Evolutionary conservation across 2,113 vertebrate genomes (phyloP), one percentile per base, ranked within the genome.

Genomic region (Symphodus melops): DNA sequence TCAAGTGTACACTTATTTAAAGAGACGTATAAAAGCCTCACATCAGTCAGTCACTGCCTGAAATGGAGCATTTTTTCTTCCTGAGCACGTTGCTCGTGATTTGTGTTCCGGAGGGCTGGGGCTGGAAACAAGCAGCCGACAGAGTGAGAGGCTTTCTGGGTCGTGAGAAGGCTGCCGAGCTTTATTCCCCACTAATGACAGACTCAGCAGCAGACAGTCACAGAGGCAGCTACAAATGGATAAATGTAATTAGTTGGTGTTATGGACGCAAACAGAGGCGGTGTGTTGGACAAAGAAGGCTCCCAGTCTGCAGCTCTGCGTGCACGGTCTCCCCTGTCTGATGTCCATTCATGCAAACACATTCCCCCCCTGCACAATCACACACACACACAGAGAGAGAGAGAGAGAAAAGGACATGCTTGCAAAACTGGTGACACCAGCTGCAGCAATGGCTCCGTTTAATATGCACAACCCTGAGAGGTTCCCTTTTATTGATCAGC

Each of bases 281-380:
- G 64, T 42, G 56, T 46, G 21, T 36, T 46, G 85, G 85, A 91
- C 90, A 91, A 89, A 90, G 86, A 78, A 78, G 72, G 64, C 52
- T 49, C 46, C 52, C 66, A 65, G 72, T 12, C 49, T 41, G 36
- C 56, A 69, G 51, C 59, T 28, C 73, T 28, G 46, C 36, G 36
- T 17, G 57, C 77, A 49, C 28, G 66, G 70, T 39, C 65, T 77
- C 84, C 84, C 80, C 59, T 70, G 83, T 82, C 83, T 75, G 81
- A 77, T 74, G 88, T 70, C 72, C 88, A 89, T 77, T 89, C 88
- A 91, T 87, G 84, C 87, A 88, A 65, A 79, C 81, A 61, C 72
- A 76, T 59, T 51, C 76, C 67, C 44, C 44, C 42, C 41, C 7
- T 49, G 46, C 58, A 54, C 54, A 44, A 5, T 51, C 59, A 74